A percentile compares a stretch with the other conserved stretches of the same genome.
Evolutionary conservation across 35 echinoderm and acorn worm species (phyloP).

Genomic region (Acanthaster planci): DNA sequence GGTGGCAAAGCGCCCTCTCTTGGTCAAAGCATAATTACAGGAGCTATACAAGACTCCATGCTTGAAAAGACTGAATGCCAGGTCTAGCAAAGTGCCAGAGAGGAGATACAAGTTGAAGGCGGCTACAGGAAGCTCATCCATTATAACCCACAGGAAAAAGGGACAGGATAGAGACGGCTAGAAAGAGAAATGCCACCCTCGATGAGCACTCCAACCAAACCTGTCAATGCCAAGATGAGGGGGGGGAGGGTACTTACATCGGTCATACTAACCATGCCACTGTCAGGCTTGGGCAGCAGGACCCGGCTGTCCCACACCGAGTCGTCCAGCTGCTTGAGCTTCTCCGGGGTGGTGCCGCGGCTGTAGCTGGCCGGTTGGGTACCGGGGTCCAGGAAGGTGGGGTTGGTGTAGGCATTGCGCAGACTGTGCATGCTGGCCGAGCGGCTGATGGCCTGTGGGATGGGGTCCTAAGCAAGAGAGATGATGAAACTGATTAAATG

Average conservation of each 20-base stretch:
- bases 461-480: constrained; percentile 70
- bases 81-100: background rate
- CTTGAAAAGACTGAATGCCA: too few species aligned
- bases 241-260: constrained; percentile 27
- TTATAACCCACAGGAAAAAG: background rate
- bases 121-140: background rate
- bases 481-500: too few species aligned
- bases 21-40: too few species aligned
- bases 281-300: constrained; percentile 73
- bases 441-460: constrained; percentile 81
- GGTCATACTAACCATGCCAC: constrained; percentile 88
- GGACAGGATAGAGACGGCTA: background rate
- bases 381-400: constrained; percentile 53
- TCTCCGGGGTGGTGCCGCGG: constrained; percentile 40
- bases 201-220: background rate
- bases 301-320: constrained; percentile 43
- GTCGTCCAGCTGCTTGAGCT: constrained; percentile 10
- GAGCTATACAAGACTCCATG: too few species aligned
- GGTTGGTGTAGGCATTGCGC: constrained; percentile 73
- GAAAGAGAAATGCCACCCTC: background rate
- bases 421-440: constrained; percentile 86
- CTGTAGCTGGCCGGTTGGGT: constrained; percentile 43
- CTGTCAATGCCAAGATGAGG: background rate
- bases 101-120: background rate
- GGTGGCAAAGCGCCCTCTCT: too few species aligned